Percentiles rank a stretch among this genome's conserved stretches.
phyloP scores from a whole-genome alignment of 1,140 invertebrate genomes.

The Fopius arisanus region DNA sequence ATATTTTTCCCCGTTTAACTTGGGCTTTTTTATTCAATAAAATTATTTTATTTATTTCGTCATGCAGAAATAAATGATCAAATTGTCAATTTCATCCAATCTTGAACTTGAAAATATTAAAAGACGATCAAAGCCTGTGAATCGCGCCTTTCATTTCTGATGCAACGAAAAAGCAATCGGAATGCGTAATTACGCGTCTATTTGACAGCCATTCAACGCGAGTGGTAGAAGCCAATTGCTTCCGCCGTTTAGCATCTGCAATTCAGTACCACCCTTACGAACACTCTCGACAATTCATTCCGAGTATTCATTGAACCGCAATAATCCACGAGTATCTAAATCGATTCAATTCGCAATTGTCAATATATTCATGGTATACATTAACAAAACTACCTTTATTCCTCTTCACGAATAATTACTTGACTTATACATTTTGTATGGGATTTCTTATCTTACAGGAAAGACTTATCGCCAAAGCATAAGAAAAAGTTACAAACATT shows the following conservation, averaged over 20 bases:
- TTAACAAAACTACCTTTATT: background rate
- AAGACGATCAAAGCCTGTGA: too few species aligned
- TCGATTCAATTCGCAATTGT: too few species aligned
- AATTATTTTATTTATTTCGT: too few species aligned
- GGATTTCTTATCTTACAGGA: background rate
- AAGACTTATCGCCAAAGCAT: background rate
- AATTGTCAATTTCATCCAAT: too few species aligned
- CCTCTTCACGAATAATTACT: background rate
- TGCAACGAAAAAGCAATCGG: background rate
- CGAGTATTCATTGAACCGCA: background rate
- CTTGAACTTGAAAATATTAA: too few species aligned
- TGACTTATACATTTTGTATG: background rate
- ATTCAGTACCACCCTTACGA: background rate
- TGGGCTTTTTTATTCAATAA: too few species aligned
- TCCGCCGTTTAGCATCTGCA: background rate
- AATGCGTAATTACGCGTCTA: background rate
- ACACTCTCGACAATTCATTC: background rate
- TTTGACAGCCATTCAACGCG: background rate
- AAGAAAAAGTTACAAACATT: background rate
- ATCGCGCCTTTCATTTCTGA: too few species aligned
- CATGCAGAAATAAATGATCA: too few species aligned
- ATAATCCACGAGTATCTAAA: background rate
- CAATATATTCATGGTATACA: too few species aligned
- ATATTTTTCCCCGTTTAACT: too few species aligned
- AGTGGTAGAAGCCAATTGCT: background rate